Conservation (phyloP, 2,797 vertebrate species). For the Echeneis naucrates region DNA sequence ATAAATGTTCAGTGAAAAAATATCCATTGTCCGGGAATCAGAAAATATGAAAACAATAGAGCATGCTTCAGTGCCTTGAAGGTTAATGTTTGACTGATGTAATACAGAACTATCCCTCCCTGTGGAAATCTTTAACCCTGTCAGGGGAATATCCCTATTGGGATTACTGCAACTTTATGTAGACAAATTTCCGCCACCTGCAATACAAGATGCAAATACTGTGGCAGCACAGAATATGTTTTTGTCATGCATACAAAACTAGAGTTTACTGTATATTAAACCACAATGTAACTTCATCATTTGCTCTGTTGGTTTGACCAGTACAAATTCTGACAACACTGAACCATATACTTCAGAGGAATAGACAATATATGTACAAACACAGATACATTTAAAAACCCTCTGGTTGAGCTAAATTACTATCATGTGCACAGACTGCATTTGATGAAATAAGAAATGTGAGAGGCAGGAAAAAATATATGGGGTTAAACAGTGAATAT, state of each 20-base stretch:
- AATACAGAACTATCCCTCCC: not conserved
- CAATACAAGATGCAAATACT: not conserved
- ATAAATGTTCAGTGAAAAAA: not conserved
- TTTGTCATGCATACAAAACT: not conserved
- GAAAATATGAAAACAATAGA: not conserved
- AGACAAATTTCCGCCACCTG: constrained; percentile 30
- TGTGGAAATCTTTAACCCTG: constrained; percentile 16
- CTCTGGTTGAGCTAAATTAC: not conserved
- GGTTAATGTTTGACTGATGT: constrained; percentile 69
- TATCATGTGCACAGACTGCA: not conserved
- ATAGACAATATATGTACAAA: not conserved
- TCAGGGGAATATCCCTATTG: constrained; percentile 33
- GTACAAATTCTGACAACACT: not conserved
- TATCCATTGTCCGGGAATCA: not conserved
- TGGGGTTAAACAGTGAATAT: not conserved
- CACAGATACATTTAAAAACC: too few species aligned
- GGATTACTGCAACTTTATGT: constrained; percentile 6
- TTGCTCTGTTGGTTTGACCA: too few species aligned
- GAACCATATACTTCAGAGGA: not conserved
- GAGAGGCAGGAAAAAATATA: too few species aligned
- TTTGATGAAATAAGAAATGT: not conserved
- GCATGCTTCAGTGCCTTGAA: not conserved
- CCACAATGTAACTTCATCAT: not conserved
- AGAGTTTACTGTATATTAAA: not conserved
- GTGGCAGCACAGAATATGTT: not conserved